phyloP scores from a whole-genome alignment of 2,797 vertebrate genomes.

The Alfaro cultratus region DNA sequence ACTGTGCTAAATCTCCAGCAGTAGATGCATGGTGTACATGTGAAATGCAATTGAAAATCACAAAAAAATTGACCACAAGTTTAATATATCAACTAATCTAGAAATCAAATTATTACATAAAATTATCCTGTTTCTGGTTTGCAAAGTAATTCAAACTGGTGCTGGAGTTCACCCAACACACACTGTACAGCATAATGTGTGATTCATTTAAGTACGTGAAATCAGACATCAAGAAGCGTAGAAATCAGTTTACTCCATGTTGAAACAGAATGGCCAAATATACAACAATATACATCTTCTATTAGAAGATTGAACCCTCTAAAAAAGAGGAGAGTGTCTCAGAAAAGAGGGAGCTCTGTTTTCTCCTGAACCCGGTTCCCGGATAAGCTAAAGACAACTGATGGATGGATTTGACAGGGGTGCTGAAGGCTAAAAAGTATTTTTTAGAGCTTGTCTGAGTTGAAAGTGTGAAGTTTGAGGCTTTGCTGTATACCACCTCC shows the following conservation, averaged over 20 bases:
- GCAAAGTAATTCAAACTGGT: constrained; percentile 52
- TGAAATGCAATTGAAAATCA: constrained; percentile 42
- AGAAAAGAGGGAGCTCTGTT: no score
- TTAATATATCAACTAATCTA: constrained; percentile 49
- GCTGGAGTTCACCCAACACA: constrained; percentile 55
- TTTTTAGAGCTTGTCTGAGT: not conserved
- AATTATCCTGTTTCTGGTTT: constrained; percentile 50
- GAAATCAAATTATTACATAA: constrained; percentile 48
- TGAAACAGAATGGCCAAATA: not conserved
- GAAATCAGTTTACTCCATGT: constrained; percentile 46
- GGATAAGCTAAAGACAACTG: not conserved
- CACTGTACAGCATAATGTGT: constrained; percentile 24
- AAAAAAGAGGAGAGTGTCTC: not conserved
- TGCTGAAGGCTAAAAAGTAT: not conserved
- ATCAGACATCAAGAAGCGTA: constrained; percentile 53
- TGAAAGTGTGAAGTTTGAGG: not conserved
- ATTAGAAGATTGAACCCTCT: not conserved
- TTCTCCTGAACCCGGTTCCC: not conserved
- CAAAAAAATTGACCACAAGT: constrained; percentile 22
- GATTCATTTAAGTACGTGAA: constrained; percentile 49
- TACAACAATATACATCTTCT: constrained; percentile 8
- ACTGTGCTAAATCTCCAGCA: not conserved
- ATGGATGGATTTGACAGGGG: not conserved
- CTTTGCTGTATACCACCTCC: not conserved
- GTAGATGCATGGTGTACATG: not conserved